Conservation (phyloP, 92 coral and sea anemone species). For the Palythoa grandiflora region DNA sequence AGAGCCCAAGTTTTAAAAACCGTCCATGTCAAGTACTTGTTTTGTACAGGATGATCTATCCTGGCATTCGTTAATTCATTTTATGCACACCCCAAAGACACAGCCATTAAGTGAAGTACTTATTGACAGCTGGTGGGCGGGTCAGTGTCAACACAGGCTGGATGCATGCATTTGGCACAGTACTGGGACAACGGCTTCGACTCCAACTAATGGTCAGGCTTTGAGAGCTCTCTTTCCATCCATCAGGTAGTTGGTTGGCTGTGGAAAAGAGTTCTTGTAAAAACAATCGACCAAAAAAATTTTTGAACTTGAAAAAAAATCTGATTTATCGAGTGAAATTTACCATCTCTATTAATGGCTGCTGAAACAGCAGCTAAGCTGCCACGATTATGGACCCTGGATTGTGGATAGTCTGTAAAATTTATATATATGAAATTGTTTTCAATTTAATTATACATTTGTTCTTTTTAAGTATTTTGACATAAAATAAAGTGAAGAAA, state of each 20-base stretch:
- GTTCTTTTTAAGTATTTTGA: too few species aligned
- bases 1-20: slow-evolving; percentile 32
- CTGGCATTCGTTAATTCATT: slow-evolving; percentile 40
- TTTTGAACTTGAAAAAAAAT: too few species aligned
- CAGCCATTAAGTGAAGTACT: slow-evolving; percentile 55
- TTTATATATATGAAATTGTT: too few species aligned
- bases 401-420: too few species aligned
- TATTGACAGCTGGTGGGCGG: slow-evolving; percentile 50
- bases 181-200: not conserved
- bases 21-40: slow-evolving; percentile 45
- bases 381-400: too few species aligned
- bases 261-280: not conserved
- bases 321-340: too few species aligned
- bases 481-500: too few species aligned
- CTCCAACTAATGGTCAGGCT: not conserved
- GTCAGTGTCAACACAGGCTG: slow-evolving; percentile 34
- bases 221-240: not conserved
- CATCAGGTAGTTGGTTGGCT: not conserved
- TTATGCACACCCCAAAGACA: slow-evolving; percentile 51
- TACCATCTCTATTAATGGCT: too few species aligned
- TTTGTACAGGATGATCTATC: slow-evolving; percentile 19
- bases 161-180: not conserved
- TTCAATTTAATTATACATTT: too few species aligned
- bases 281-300: too few species aligned
- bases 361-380: too few species aligned